Base-by-base conservation (phyloP, 2,888 invertebrate species). In the Scaptomyza reducta region DNA sequence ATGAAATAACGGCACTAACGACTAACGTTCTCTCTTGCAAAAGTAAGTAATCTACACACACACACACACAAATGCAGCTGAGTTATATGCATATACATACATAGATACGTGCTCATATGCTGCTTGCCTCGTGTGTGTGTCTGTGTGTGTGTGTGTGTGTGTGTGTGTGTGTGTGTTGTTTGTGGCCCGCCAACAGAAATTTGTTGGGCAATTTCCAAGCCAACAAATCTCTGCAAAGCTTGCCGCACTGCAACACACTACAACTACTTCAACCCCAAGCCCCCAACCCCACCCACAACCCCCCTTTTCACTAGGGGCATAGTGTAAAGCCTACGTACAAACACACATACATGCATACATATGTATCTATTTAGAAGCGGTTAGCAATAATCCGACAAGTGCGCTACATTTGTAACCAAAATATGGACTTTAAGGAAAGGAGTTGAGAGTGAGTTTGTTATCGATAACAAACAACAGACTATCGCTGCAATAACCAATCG, bases 121-220 rank as follows among this genome's bases (percentile, higher is more conserved):
- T 16, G 58, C 59, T 51, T 47, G 13, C 45, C 46, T 45, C 22
- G n/a, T n/a, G n/a, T n/a, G n/a, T 13, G 10, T 31, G 11, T 14
- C 3, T 25, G 9, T 35, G 2, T 54, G 5, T 47, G 13, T 62
- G 13, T 22, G 29, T 47, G 25, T 51, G 31, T 58, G n/a, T 47
- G n/a, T 49, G 49, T 35, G 51, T 56, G 49, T 57, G 38, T 42
- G 50, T 63, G 66, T 64, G 87, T 77, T 70, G 86, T 69, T 86
- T 85, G 88, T 86, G 88, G 87, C 50, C 74, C 79, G 79, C 79
- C 77, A 79, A 86, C 80, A 82, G 88, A 88, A 84, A 84, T 84
- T 84, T 84, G 88, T 88, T 84, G 84, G 84, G 79, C 87, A 88
- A 88, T 84, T 88, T 84, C 88, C 83, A 88, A 84, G 88, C 88